Conservation (phyloP, 2,888 invertebrate genomes). For the Tholera decimalis region DNA sequence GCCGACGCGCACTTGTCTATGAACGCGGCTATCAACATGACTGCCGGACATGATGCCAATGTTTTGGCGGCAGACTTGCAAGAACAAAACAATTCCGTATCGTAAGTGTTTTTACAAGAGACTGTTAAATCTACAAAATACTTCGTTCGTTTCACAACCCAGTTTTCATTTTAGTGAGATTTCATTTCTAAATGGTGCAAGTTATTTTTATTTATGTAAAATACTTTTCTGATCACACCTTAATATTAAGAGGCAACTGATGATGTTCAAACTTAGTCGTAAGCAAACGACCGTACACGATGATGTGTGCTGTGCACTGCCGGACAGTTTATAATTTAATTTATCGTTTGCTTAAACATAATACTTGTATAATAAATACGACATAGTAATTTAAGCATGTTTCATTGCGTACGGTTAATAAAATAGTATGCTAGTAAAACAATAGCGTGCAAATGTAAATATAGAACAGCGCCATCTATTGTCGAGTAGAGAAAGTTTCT, state of each 20-base stretch:
- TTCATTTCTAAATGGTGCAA: slow-evolving; percentile 76
- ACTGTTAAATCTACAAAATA: slow-evolving; percentile 56
- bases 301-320: slow-evolving; percentile 74
- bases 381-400: slow-evolving; percentile 67
- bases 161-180: slow-evolving; percentile 70
- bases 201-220: slow-evolving; percentile 68
- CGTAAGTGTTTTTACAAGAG: slow-evolving; percentile 72
- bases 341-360: slow-evolving; percentile 64
- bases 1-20: slow-evolving; percentile 85
- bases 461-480: slow-evolving; percentile 87
- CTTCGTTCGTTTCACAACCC: slow-evolving; percentile 50
- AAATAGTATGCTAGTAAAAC: slow-evolving; percentile 76
- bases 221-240: slow-evolving; percentile 56
- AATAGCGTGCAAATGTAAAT: slow-evolving; percentile 77
- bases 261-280: slow-evolving; percentile 89
- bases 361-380: slow-evolving; percentile 57
- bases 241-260: slow-evolving; percentile 85
- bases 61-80: slow-evolving; percentile 84
- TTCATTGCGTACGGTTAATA: slow-evolving; percentile 79
- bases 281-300: slow-evolving; percentile 78
- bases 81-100: slow-evolving; percentile 84
- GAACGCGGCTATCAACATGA: slow-evolving; percentile 90
- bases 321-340: slow-evolving; percentile 60
- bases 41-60: slow-evolving; percentile 90
- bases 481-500: slow-evolving; percentile 80